Evolutionary conservation across 2,113 vertebrate genomes (phyloP), one percentile per base, ranked within the genome.

Genomic region (Rhinichthys klamathensis): DNA sequence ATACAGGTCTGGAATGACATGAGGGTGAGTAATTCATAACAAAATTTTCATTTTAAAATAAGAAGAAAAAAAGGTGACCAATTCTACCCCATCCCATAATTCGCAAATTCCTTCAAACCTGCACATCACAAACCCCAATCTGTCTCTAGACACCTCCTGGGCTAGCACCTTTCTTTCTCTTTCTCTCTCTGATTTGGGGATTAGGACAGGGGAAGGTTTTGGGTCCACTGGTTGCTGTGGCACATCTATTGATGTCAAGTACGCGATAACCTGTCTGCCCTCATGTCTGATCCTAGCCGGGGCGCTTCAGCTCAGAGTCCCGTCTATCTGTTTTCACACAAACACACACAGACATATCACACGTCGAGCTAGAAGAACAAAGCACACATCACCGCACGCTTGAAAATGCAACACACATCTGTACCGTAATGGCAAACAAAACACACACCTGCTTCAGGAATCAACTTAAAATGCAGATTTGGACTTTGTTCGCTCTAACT

Each of bases 171-270:
- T 78, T 78, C 60, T 72, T 60, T 84, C 7, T 76, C 77, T 76
- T n/a, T 54, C 58, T 82, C 70, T 81, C 56, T 87, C 73, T 80
- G 85, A 86, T 86, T 80, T 60, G 25, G 65, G 89, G 84, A 89
- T 89, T 87, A 88, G 82, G 60, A 69, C 61, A 77, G 69, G 74
- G 58, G 51, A 75, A 81, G 49, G 51, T 82, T 86, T 41, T 79
- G 85, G 86, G 82, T 89, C 85, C 83, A 78, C 80, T 78, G 78
- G 82, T 74, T 82, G 70, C 86, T 73, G 65, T 60, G 61, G 74
- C 87, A 88, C 85, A 85, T 88, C 90, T 89, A 75, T 87, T 88
- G 90, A 86, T 90, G 90, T 90, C 85, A 86, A 86, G 65, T 85
- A 72, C 67, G 80, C 30, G 86, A 88, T 89, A 91, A 89, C 87